Base-by-base conservation (phyloP, 2,888 invertebrate genomes). In the Serrognathus titanus region DNA sequence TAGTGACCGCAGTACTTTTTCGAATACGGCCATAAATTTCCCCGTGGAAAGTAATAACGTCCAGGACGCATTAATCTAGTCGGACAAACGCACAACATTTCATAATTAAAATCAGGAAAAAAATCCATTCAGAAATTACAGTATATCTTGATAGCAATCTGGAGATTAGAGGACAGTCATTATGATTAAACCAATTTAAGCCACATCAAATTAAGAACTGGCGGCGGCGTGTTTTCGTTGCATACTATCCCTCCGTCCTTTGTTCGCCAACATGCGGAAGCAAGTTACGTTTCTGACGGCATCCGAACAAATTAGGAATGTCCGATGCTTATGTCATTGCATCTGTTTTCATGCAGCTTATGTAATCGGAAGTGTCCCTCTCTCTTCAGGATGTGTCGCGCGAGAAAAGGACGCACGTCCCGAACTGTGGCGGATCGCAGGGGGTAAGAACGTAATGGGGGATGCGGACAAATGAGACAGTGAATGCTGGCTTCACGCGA, bases 401-500 rank as follows among this genome's bases (percentile, higher is more conserved):
- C 9, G 8, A 12, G 39, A 39, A n/a, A 39, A 39, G 12, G 39
- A 39, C 39, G 12, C 12, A 12, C 39, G 39, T 10, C 10, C n/a
- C 11, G 12, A 12, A 39, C 5, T 39, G 39, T 39, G 39, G 39
- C 43, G 20, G 43, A 43, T 11, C 43, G 43, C 39, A 39, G 39
- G 43, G 10, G 43, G 20, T 11, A 43, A 43, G 43, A 13, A 43
- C 43, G 12, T 43, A 43, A 40, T 54, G 31, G 50, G 55, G 50
- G 37, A 36, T 31, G 13, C 50, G 72, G 69, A 71, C 69, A 74
- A 74, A 75, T 73, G 74, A 73, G 72, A 72, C 73, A 71, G 71
- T 70, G 71, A 70, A 68, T 68, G 66, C 66, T 66, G 65, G 71
- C 71, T 76, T 76, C 71, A 74, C 75, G 75, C 75, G 71, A 75